Percentiles rank a stretch among this genome's conserved stretches.
Evolutionary conservation across 1,140 invertebrate genomes (phyloP).

Genomic region (Pemphigus obesinymphae): DNA sequence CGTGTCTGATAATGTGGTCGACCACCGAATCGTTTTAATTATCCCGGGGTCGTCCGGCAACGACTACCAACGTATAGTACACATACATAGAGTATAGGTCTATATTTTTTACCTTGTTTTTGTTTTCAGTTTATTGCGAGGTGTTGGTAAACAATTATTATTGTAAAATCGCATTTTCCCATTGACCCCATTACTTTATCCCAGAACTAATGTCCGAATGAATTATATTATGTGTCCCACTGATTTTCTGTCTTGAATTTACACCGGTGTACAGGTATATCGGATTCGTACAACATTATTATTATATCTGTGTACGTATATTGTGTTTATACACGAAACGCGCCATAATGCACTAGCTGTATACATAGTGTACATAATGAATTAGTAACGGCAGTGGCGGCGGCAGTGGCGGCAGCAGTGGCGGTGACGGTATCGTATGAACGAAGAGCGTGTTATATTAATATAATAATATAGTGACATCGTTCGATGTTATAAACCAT

Average conservation of each 20-base stretch:
- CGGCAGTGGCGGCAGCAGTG: not conserved
- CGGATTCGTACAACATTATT: not conserved
- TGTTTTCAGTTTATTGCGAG: not conserved
- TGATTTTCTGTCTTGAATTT: not conserved
- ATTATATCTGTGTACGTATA: not conserved
- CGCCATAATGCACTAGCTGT: not conserved
- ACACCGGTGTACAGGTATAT: not conserved
- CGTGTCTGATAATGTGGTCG: too few species aligned
- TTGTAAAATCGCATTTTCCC: slow-evolving; percentile 12
- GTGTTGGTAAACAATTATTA: not conserved
- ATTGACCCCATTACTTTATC: slow-evolving; percentile 25
- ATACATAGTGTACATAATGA: not conserved
- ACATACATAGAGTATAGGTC: too few species aligned
- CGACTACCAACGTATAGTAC: too few species aligned
- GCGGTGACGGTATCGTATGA: not conserved
- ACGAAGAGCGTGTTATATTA: not conserved
- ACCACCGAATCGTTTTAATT: not conserved
- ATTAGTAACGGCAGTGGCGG: not conserved
- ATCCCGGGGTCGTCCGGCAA: too few species aligned
- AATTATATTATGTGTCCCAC: not conserved
- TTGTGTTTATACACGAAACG: not conserved
- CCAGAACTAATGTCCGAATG: slow-evolving; percentile 23
- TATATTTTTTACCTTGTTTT: too few species aligned
- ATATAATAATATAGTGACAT: too few species aligned
- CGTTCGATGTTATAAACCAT: not conserved